Evolutionary conservation across 2,797 vertebrate species (phyloP).

Genomic region (Oreonectes daqikongensis): DNA sequence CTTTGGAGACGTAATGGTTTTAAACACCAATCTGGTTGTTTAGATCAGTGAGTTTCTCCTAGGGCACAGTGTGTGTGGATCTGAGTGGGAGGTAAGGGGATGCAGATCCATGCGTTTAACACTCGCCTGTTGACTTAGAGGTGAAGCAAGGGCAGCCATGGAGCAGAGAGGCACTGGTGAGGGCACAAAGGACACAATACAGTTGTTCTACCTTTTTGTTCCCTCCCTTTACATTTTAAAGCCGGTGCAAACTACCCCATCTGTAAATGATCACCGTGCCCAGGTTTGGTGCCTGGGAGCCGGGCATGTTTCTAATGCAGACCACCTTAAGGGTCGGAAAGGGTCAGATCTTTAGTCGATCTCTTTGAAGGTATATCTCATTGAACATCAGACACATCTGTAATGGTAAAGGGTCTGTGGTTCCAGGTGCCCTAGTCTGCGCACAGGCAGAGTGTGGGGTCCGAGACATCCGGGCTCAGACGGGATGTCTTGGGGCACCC

Average conservation of each 20-base stretch:
- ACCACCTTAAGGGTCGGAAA: constrained; percentile 20
- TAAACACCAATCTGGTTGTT: constrained; percentile 76
- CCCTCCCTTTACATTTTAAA: not conserved
- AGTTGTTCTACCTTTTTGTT: not conserved
- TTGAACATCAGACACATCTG: constrained; percentile 22
- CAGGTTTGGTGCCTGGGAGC: constrained; percentile 10
- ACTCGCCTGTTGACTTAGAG: constrained; percentile 57
- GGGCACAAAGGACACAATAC: not conserved
- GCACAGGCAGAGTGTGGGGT: constrained; percentile 20
- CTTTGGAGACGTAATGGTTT: constrained; percentile 76
- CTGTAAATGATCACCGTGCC: constrained; percentile 49
- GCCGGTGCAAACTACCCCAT: constrained; percentile 25
- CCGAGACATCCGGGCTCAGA: constrained; percentile 48
- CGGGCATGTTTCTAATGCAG: constrained; percentile 39
- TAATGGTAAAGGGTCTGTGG: constrained; percentile 2
- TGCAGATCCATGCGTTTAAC: constrained; percentile 64
- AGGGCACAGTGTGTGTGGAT: constrained; percentile 27
- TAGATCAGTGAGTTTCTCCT: constrained; percentile 58
- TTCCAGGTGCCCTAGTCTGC: constrained; percentile 22
- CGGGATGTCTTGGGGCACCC: constrained; percentile 64
- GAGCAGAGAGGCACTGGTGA: constrained; percentile 33
- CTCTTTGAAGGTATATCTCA: constrained; percentile 43
- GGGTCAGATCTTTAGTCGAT: constrained; percentile 5
- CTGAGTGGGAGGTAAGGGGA: constrained; percentile 47
- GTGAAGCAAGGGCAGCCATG: constrained; percentile 47